Conservation (phyloP, 2,888 invertebrate genomes). For the Carabus problematicus region DNA sequence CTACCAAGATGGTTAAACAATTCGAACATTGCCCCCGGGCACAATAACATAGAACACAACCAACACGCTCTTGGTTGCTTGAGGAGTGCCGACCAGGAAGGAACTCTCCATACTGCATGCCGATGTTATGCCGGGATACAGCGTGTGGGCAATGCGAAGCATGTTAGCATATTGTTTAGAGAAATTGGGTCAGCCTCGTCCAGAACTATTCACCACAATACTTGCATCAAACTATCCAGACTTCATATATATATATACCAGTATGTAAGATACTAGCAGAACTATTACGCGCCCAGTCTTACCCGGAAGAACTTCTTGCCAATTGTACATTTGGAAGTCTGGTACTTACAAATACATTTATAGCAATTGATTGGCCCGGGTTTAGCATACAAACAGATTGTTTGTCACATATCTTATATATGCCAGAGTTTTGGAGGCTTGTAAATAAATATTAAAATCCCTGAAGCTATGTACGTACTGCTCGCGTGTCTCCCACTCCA, state of each 20-base stretch:
- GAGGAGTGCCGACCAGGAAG: neutral
- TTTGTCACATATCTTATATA: too few relatives aligned
- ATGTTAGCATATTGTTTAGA: slow-evolving; percentile 50
- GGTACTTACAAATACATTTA: too few relatives aligned
- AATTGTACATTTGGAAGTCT: too few relatives aligned
- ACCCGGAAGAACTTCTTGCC: too few relatives aligned
- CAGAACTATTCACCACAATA: slow-evolving; percentile 40
- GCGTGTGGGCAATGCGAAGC: slow-evolving; percentile 44
- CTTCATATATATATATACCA: slow-evolving; percentile 5
- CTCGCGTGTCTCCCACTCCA: too few relatives aligned
- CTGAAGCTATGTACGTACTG: too few relatives aligned
- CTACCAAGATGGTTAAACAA: slow-evolving; percentile 50
- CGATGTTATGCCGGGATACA: slow-evolving; percentile 43
- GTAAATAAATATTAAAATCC: too few relatives aligned
- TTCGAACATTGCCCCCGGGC: slow-evolving; percentile 50
- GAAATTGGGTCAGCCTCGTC: slow-evolving; percentile 47
- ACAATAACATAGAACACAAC: slow-evolving; percentile 47
- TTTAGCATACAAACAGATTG: too few relatives aligned
- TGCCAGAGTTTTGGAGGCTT: too few relatives aligned
- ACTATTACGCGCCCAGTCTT: too few relatives aligned
- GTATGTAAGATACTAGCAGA: neutral
- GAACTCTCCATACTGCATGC: neutral
- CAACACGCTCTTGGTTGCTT: neutral
- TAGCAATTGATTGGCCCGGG: too few relatives aligned
- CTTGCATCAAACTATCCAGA: slow-evolving; percentile 33